Evolutionary conservation across 2,113 vertebrate species (phyloP), one percentile per base, ranked within the genome.

Genomic region (Eubucco bourcierii): DNA sequence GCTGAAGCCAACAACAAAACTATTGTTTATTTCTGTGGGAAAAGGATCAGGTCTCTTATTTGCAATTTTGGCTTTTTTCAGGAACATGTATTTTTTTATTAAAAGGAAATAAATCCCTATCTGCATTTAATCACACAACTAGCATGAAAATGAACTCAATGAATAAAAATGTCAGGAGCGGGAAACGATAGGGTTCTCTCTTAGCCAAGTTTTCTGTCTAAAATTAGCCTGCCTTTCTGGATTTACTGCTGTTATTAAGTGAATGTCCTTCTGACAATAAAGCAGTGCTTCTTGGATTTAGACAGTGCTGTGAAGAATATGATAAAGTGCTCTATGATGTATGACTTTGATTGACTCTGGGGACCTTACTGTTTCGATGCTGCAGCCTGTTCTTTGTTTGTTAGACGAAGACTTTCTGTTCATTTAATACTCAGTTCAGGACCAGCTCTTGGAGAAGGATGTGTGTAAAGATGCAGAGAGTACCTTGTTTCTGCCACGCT

Each of bases 101-200:
- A 95, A 97, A 97, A 93, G 95, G 87, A 97, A 97, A 97, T 97
- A 97, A 96, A 97, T 97, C 94, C 94, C 90, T 96, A 92, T 96
- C 96, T 97, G 97, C 94, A 97, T 98, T 97, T 97, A 98, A 97
- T 97, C 96, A 98, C 75, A 96, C 70, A 95, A 95, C 96, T 94
- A 96, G 90, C 95, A 96, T 96, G 91, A 97, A 97, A 97, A 97
- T 96, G 95, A 98, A 97, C 93, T 97, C 96, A 97, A 95, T 96
- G 95, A 97, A 97, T 97, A 98, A 97, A 98, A 97, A 97, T 97
- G 97, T 97, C 97, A 97, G 94, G 92, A 97, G 94, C 83, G 78
- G 88, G 96, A 97, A 98, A 95, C 59, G 97, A 98, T 97, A 97
- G 96, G 81, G 94, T 92, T 96, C 72, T 87, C 80, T 84, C 84